A percentile compares a stretch with the other conserved stretches of the same genome.
These are phyloP conservation scores for Crematogaster levior DNA, from an alignment of 2,888 invertebrate genomes.

Conservation along the genomic window DNA sequence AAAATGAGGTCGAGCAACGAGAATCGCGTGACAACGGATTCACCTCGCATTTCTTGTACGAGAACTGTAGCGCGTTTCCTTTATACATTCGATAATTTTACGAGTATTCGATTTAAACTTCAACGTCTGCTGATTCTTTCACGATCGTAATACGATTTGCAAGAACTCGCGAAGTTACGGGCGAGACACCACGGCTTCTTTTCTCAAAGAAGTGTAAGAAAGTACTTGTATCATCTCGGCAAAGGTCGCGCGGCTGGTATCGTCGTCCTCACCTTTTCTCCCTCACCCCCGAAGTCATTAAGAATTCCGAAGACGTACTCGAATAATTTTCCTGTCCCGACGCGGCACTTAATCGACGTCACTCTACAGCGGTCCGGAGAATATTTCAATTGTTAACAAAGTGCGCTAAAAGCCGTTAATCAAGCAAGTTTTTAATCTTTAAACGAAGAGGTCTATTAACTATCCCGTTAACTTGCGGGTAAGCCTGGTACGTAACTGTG, in stretches of 20 bases:
- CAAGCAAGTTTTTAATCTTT: constrained; percentile 61
- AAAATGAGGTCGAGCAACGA: constrained; percentile 16
- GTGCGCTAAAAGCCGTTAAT: constrained; percentile 57
- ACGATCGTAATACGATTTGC: constrained; percentile 7
- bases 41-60: neutral
- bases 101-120: constrained; percentile 19
- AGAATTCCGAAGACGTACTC: constrained; percentile 48
- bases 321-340: constrained; percentile 32
- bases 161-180: neutral
- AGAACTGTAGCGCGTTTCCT: neutral
- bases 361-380: constrained; percentile 40
- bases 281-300: constrained; percentile 2
- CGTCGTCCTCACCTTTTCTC: too few species aligned
- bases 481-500: neutral
- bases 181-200: neutral
- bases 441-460: constrained; percentile 35
- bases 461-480: constrained; percentile 10
- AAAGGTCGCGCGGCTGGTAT: constrained; percentile 17
- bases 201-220: constrained; percentile 2
- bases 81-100: neutral
- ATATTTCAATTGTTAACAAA: constrained; percentile 66
- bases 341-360: constrained; percentile 54
- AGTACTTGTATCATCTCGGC: constrained; percentile 31
- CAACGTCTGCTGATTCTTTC: neutral
- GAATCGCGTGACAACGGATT: constrained; percentile 13